Evolutionary conservation across 92 coral and sea anemone species (phyloP), one percentile per base, ranked within the genome.

Genomic region (Palythoa grandis): DNA sequence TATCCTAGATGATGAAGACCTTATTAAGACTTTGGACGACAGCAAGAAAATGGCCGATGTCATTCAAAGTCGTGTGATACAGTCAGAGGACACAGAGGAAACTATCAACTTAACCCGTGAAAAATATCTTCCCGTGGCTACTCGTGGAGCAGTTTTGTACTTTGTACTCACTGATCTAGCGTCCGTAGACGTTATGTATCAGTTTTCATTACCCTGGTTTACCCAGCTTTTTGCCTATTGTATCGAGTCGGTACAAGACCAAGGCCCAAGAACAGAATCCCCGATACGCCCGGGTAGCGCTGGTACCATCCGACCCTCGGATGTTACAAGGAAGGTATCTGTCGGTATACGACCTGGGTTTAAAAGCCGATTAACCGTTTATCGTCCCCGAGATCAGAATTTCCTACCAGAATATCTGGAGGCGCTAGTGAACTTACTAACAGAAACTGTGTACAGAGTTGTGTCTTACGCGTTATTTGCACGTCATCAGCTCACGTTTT

Each of bases 1-100:
- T 85, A 94, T 96, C 87, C 91, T 94, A 52, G 99, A 96, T 86
- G 99, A 96, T 70, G 94, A 94, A 77, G 98, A 92, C 76, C 94
- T 96, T 6, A 91, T 96, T 86, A 86, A 80, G 54, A 94, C 98
- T 7, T 76, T 96, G 74, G 98, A 94, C 73, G 98, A 92, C 70
- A 96, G 98, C 86, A 90, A 95, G 86, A 96, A 92, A 77, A 93
- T 93, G 91, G 98, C 98, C n/a, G 91, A 91, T 79, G 92, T 89
- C 70, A 92, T 96, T 70, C 98, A 96, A 65, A 77, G 86, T 10
- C 98, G 98, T 19, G 98, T 96, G 52, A 86, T 85, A 38, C 96
- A 94, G 77, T 92, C 98, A 70, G 96, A 96, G 75, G 95, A 90
- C 25, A 92, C 95, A 4, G 93, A 94, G 80, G 92, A 86, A 76